Conservation (phyloP, 2,797 vertebrate genomes). For the Acipenser transmontanus region DNA sequence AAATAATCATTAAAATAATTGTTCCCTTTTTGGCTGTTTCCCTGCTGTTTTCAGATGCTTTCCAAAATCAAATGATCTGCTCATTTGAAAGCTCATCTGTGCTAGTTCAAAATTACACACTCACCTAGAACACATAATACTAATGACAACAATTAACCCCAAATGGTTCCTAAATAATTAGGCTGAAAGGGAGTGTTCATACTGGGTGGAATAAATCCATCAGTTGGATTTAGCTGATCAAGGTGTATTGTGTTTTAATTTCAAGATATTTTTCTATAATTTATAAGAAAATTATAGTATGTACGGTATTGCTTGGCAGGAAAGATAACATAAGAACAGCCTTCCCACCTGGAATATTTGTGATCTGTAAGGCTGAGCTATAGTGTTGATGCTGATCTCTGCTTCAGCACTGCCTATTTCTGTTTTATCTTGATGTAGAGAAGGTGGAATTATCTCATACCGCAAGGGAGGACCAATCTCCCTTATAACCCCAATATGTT, state of each 20-base stretch:
- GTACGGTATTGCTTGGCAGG: constrained; percentile 30
- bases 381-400: too few species aligned
- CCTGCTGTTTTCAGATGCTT: constrained; percentile 90
- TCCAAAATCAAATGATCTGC: constrained; percentile 89
- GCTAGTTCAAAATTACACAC: constrained; percentile 82
- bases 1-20: constrained; percentile 96
- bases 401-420: too few species aligned
- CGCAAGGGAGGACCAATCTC: too few species aligned
- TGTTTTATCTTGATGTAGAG: too few species aligned
- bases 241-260: constrained; percentile 61
- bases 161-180: constrained; percentile 97
- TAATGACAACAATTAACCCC: constrained; percentile 98
- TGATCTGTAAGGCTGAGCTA: too few species aligned
- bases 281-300: constrained; percentile 34
- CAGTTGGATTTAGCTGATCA: constrained; percentile 58
- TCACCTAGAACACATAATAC: constrained; percentile 84
- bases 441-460: too few species aligned
- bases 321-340: too few species aligned
- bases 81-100: constrained; percentile 78
- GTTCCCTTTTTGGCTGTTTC: constrained; percentile 95
- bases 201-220: constrained; percentile 53
- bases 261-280: constrained; percentile 43
- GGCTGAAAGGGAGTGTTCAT: constrained; percentile 64
- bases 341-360: too few species aligned
- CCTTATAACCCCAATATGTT: constrained; percentile 58